These are phyloP conservation scores for Bettongia penicillata DNA, from an alignment of 2,113 vertebrate genomes.

Conservation along the genomic window DNA sequence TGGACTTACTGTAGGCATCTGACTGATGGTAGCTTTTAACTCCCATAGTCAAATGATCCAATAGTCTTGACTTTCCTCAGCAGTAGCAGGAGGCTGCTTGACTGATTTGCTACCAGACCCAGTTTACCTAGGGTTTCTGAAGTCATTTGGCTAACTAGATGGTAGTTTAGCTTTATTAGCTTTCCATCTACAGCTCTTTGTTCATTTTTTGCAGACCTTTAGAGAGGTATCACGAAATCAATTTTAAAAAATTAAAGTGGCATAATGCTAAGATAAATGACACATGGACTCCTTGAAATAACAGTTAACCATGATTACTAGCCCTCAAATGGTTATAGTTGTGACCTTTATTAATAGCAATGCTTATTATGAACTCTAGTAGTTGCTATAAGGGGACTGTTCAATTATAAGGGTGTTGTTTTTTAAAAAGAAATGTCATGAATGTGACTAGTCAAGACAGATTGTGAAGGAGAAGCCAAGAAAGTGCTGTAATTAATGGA, in stretches of 20 bases:
- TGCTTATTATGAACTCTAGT: neutral
- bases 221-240: conserved; percentile 27
- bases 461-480: neutral
- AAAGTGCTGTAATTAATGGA: neutral
- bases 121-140: neutral
- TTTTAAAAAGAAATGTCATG: neutral
- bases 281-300: neutral
- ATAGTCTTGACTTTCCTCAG: neutral
- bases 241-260: neutral
- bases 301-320: neutral
- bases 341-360: neutral
- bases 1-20: neutral
- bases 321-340: neutral
- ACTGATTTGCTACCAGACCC: neutral
- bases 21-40: neutral
- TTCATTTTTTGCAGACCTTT: conserved; percentile 12
- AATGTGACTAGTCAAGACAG: neutral
- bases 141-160: conserved; percentile 5
- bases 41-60: neutral
- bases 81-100: neutral
- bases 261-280: neutral
- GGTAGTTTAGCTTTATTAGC: neutral
- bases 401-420: too few relatives aligned
- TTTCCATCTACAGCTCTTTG: neutral
- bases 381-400: neutral